Base-by-base conservation (phyloP, 2,113 vertebrate genomes). In the Sclerurus mexicanus region DNA sequence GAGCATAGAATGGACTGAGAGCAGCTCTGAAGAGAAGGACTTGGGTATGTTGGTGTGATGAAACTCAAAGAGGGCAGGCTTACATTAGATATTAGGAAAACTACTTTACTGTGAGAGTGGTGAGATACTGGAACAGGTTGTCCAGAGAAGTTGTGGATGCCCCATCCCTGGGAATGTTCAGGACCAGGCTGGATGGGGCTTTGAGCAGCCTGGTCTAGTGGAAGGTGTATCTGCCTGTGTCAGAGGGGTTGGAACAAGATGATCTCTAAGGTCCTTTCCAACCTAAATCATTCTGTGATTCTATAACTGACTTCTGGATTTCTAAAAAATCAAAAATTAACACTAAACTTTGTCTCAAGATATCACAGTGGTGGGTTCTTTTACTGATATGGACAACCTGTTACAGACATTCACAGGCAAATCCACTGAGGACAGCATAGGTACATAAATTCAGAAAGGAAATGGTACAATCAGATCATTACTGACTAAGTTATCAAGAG, bases 221-320 rank as follows among this genome's bases (percentile, higher is more conserved):
- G 39, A 33, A 60, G 14, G 21, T 17, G 39, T 42, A 18, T 22
- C 46, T 67, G 18, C 10, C 10, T 39, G 35, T 14, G 50, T n/a
- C 24, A 73, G 4, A 1, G 9, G 20, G 3, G 1, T 14, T 53
- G 40, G n/a, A 67, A 55, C 0, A 0, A 67, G 53, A 47, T 20
- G 7, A 35, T 53, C 25, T 67, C 72, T 46, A 66, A 52, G 9
- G 39, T 53, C 14, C n/a, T 8, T 67, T 91, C 30, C 52, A 73
- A 47, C 6, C 39, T 35, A 35, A 73, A 72, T 25, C 5, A 52
- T 33, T 44, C 12, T 19, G 10, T 53, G 12, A 53, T 60, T 74
- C 39, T 67, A 25, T 40, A 85, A 68, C 5, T 40, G 31, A 10
- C 7, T 78, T 86, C 42, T 40, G 40, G 39, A 30, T 58, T 64